Evolutionary conservation across 2,113 vertebrate genomes (phyloP).

Genomic region (Oophaga pumilio): DNA sequence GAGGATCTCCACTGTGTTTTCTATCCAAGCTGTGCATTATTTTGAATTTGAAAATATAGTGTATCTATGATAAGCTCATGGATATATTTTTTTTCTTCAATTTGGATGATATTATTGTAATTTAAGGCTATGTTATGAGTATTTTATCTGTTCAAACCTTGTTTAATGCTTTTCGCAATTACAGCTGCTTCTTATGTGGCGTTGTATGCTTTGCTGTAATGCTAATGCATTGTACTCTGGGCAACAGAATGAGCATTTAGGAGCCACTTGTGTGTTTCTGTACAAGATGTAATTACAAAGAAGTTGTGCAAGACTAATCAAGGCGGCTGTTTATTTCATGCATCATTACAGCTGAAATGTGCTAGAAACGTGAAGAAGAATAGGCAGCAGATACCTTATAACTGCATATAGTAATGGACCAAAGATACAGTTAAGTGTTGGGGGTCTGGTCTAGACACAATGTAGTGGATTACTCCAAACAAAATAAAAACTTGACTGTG

Average conservation of each 20-base stretch:
- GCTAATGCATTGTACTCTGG: neutral
- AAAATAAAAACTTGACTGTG: neutral
- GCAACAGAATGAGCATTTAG: conserved; percentile 18
- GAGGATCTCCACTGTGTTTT: too few species aligned
- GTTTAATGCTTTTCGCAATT: neutral
- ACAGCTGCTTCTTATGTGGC: neutral
- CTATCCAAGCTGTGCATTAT: too few species aligned
- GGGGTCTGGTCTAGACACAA: neutral
- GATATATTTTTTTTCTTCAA: neutral
- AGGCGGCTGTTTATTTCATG: conserved; percentile 27
- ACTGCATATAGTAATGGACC: conserved; percentile 2
- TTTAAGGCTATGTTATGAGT: neutral
- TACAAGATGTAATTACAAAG: conserved; percentile 42
- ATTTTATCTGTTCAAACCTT: neutral
- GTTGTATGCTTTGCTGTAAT: neutral
- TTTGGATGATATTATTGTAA: neutral
- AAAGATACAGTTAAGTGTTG: neutral
- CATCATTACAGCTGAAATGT: conserved; percentile 35
- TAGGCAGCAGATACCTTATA: neutral
- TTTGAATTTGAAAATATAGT: too few species aligned
- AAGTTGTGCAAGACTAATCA: conserved; percentile 21
- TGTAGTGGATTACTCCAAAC: neutral
- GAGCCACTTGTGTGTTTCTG: conserved; percentile 27
- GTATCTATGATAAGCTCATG: neutral
- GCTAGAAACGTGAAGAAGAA: conserved; percentile 3